Evolutionary conservation across 2,797 vertebrate species (phyloP), one percentile per base, ranked within the genome.

Genomic region (Fundulus diaphanus): DNA sequence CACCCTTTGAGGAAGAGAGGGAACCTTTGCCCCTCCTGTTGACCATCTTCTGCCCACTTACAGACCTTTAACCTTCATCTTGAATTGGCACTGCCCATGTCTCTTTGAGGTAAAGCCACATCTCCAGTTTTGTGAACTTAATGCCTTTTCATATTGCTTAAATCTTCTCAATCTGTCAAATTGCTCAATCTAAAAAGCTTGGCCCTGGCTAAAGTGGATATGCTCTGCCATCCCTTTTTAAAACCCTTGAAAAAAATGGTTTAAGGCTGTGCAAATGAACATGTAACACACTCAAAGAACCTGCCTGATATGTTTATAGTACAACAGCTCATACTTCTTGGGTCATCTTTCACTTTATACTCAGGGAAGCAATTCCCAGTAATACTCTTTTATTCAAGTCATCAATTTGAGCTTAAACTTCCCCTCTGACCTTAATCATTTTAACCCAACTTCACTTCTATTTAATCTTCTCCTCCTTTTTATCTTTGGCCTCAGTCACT

Each of bases 51-150:
- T 87, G 76, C 76, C 84, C 80, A 85, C 78, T 70, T 13, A 24
- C 18, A 52, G 70, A 87, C 86, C 91, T 76, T 82, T 75, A 40
- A 88, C 91, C 84, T 88, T 88, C 77, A 81, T 87, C 80, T 84
- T n/a, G 18, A 82, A 77, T 77, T 7, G 1, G 40, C 67, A 57
- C 68, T 7, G 11, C 77, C 57, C 42, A 29, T 24, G 74, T 77
- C 59, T 78, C 74, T 63, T 76, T 77, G 72, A 83, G 74, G 8
- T 15, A 66, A 80, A 77, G 46, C 67, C 76, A 65, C 40, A 7
- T 67, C 35, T 42, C 52, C 63, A 18, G 12, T 69, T 76, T 76
- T 71, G 33, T 79, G 8, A 77, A 81, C 74, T 70, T 42, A 40
- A 33, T 22, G 27, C 68, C 72, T 83, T 84, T 90, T 88, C 63